Evolutionary conservation across 2,113 vertebrate species (phyloP).

Genomic region (Cyprinodon brontotheroides): DNA sequence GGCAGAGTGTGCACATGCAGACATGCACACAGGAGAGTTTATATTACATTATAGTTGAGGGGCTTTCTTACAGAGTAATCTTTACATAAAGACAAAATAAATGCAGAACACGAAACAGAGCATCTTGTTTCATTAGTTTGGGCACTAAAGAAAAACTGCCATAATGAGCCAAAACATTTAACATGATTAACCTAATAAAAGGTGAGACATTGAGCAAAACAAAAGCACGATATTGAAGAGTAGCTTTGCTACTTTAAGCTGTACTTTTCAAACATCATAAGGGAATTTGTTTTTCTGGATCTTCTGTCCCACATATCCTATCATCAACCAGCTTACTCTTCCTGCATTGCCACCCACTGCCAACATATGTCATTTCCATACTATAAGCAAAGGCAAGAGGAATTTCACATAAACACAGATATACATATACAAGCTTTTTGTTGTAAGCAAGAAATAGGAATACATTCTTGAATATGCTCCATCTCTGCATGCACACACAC

Average conservation of each 20-base stretch:
- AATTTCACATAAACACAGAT: slow-evolving; percentile 30
- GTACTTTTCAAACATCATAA: slow-evolving; percentile 17
- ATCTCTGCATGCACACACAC: not conserved
- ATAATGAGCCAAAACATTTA: not conserved
- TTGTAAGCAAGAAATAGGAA: not conserved
- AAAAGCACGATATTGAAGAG: slow-evolving; percentile 8
- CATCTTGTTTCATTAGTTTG: not conserved
- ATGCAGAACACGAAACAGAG: not conserved
- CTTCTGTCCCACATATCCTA: slow-evolving; percentile 45
- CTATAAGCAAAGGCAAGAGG: slow-evolving; percentile 28
- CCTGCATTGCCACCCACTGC: slow-evolving; percentile 62
- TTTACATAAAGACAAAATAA: slow-evolving; percentile 24
- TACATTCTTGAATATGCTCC: no score
- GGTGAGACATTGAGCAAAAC: slow-evolving; percentile 4
- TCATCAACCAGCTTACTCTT: slow-evolving; percentile 39
- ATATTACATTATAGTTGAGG: not conserved
- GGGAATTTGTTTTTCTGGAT: slow-evolving; percentile 11
- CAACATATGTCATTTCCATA: slow-evolving; percentile 54
- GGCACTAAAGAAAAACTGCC: not conserved
- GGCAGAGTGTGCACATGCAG: not conserved
- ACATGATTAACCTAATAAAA: slow-evolving; percentile 38
- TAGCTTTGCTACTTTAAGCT: not conserved
- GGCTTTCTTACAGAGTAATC: slow-evolving; percentile 1
- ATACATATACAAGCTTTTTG: slow-evolving; percentile 3
- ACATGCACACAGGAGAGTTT: not conserved